Conservation (phyloP, 2,113 vertebrate genomes). For the Terrapene triunguis region DNA sequence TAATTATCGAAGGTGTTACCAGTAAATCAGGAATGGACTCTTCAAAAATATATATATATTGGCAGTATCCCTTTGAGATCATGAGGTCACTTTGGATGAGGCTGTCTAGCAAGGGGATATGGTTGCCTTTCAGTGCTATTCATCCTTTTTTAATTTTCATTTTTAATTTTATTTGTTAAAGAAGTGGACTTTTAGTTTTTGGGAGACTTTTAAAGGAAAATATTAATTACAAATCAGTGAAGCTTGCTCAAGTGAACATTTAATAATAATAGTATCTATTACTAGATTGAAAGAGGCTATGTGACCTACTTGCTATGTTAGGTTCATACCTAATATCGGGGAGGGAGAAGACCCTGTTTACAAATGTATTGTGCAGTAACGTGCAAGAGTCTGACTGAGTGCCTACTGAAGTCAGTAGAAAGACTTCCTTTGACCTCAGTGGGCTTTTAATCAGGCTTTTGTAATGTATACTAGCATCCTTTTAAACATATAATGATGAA, state of each 20-base stretch:
- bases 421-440: neutral
- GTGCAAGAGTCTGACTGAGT: neutral
- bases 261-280: neutral
- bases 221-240: slow-evolving; percentile 29
- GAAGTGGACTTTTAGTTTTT: neutral
- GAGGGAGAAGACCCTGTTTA: neutral
- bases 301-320: neutral
- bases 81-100: neutral
- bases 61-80: neutral
- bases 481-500: neutral
- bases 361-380: neutral
- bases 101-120: neutral
- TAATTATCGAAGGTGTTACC: neutral
- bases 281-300: neutral
- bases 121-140: neutral
- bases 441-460: neutral
- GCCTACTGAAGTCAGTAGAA: neutral
- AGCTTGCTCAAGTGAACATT: neutral
- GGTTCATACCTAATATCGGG: neutral
- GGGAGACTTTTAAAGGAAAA: neutral
- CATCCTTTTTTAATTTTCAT: neutral
- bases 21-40: neutral
- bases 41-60: slow-evolving; percentile 22
- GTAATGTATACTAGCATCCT: neutral
- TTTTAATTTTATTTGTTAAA: slow-evolving; percentile 12